phyloP scores from a whole-genome alignment of 1,140 invertebrate species.

The Papilio xuthus region DNA sequence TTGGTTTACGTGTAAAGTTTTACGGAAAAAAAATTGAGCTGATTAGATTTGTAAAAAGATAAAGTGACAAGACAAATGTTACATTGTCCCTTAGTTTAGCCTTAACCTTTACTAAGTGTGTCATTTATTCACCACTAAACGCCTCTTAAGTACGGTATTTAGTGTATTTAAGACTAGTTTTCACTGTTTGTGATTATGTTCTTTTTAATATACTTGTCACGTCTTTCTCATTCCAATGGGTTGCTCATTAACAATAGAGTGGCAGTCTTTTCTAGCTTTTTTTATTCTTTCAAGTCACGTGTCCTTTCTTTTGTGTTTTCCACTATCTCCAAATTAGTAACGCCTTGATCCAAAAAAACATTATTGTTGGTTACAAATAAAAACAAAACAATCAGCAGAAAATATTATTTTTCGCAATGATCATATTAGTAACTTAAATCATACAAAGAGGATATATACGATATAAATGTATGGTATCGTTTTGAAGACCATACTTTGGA shows the following conservation, averaged over 20 bases:
- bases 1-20: neutral
- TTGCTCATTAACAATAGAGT: constrained; percentile 16
- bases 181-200: too few relatives aligned
- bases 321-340: neutral
- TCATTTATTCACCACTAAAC: neutral
- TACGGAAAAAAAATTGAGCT: neutral
- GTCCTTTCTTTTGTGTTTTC: neutral
- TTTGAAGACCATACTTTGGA: too few relatives aligned
- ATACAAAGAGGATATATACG: too few relatives aligned
- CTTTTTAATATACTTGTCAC: constrained; percentile 8
- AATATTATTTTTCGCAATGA: too few relatives aligned
- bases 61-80: too few relatives aligned
- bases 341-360: neutral
- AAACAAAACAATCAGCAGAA: neutral
- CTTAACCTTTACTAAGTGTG: neutral
- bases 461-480: too few relatives aligned
- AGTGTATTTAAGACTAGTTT: neutral
- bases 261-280: neutral
- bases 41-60: neutral
- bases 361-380: neutral
- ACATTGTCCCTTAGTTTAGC: too few relatives aligned
- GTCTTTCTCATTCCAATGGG: neutral
- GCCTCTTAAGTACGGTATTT: neutral
- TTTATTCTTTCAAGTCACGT: neutral
- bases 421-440: too few relatives aligned